Evolutionary conservation across 2,797 vertebrate genomes (phyloP).

Genomic region (Anas georgica): DNA sequence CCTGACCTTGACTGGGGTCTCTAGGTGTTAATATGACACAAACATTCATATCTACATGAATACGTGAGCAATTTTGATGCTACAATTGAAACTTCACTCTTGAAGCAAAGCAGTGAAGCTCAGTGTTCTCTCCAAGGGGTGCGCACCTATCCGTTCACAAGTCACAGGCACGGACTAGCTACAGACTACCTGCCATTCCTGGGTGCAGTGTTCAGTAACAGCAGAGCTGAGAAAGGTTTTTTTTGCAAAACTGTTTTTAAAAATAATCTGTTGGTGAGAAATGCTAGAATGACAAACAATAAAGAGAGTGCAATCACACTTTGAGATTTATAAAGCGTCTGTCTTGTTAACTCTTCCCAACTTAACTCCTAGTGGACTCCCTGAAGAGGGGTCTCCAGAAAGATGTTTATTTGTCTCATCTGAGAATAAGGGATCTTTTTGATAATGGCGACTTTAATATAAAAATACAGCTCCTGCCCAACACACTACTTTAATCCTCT

Average conservation of each 20-base stretch:
- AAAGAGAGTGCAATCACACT: neutral
- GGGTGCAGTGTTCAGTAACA: rapidly evolving
- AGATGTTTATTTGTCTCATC: neutral
- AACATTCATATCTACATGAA: neutral
- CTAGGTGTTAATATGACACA: neutral
- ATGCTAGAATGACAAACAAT: neutral
- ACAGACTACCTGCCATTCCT: neutral
- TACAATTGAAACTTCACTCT: neutral
- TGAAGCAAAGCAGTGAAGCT: neutral
- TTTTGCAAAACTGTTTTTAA: neutral
- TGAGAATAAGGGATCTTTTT: neutral
- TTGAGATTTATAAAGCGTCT: too few species aligned
- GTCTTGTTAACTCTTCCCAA: neutral
- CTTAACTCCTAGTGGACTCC: neutral
- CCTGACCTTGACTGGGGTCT: neutral
- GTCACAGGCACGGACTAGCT: neutral
- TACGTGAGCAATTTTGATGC: neutral
- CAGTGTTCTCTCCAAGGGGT: neutral
- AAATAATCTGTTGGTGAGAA: neutral
- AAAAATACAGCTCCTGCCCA: neutral
- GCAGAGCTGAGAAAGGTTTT: neutral
- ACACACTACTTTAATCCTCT: neutral
- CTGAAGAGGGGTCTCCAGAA: neutral
- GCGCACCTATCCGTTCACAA: neutral
- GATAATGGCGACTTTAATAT: neutral